phyloP scores from a whole-genome alignment of 2,888 invertebrate species.

The Gibbula magus region DNA sequence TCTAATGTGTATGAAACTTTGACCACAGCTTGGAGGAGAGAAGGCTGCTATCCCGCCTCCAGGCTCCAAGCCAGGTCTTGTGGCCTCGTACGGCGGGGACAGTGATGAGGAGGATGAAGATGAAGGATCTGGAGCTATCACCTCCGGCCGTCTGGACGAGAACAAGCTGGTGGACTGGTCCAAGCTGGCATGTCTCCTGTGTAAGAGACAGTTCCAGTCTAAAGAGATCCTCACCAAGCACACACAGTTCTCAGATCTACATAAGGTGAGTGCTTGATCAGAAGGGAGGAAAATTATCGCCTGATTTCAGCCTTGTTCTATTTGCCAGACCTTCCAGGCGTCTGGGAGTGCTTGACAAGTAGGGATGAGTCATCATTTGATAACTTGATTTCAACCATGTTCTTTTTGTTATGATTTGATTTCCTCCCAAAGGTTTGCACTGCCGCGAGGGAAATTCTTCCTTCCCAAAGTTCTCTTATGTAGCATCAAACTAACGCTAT shows the following conservation, averaged over 20 bases:
- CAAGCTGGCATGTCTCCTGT: slow-evolving; percentile 93
- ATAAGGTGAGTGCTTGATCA: slow-evolving; percentile 80
- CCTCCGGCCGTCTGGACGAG: slow-evolving; percentile 76
- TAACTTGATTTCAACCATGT: too few species aligned
- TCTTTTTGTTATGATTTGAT: too few species aligned
- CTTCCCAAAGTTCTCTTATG: too few species aligned
- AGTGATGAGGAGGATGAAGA: slow-evolving; percentile 81
- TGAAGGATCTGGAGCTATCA: slow-evolving; percentile 72
- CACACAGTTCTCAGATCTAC: slow-evolving; percentile 93
- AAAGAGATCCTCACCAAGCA: slow-evolving; percentile 92
- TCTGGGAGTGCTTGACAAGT: too few species aligned
- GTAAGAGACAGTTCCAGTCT: slow-evolving; percentile 94
- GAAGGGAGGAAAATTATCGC: too few species aligned
- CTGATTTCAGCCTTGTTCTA: too few species aligned
- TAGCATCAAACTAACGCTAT: too few species aligned
- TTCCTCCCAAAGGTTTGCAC: too few species aligned
- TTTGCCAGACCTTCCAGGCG: too few species aligned
- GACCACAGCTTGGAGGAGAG: not conserved
- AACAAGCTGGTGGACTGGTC: slow-evolving; percentile 83
- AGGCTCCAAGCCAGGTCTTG: slow-evolving; percentile 75
- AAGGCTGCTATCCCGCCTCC: slow-evolving; percentile 5
- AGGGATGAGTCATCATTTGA: too few species aligned
- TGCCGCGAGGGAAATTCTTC: too few species aligned
- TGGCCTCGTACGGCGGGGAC: slow-evolving; percentile 87
- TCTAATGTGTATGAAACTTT: too few species aligned